Base-by-base conservation (phyloP, 1,140 invertebrate species). In the Rhagoletis zephyria region DNA sequence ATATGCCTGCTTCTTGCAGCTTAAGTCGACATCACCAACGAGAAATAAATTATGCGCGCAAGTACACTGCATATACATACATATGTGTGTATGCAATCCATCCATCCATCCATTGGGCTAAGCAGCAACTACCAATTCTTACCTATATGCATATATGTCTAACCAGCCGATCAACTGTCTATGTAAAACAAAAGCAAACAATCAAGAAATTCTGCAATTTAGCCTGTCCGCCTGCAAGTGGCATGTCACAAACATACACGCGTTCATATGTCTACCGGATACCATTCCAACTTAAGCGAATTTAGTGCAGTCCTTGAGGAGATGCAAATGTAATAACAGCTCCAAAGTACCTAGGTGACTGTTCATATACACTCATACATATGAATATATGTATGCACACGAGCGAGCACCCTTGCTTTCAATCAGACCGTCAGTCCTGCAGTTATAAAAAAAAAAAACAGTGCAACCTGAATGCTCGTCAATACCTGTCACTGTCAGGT, bases 41-140 rank as follows among this genome's bases (percentile, higher is more conserved):
- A 81, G 74, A 81, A 81, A 81, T 81, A 81, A 81, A 81, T 81
- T 81, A 81, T 81, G 74, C 74, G 74, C 74, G 74, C 74, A 16
- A 59, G 74, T 81, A 81, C 74, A 81, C 74, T 81, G 74, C 51
- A 81, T 81, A 81, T 81, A 56, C 56, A 81, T 81, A 45, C 48
- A 81, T 81, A 45, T 16, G 45, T 56, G 1, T 30, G 30, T 30
- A 30, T 30, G 30, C 48, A 45, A 81, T 56, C 74, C 74, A 30
- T 9, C 74, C 74, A 81, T 19, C 48, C 48, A 74, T 4, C 42
- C 67, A 45, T 74, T 48, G 30, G 74, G 3, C 74, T 81, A 81
- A 81, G 16, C 74, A 81, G 74, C 7, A 56, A 59, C 48, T 48
- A 81, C 74, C 45, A 51, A 81, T 81, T 81, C 48, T 19, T n/a